Percentiles rank a stretch among this genome's conserved stretches.
Evolutionary conservation across 2,888 invertebrate species (phyloP).

Genomic region (Keiferia lycopersicella): DNA sequence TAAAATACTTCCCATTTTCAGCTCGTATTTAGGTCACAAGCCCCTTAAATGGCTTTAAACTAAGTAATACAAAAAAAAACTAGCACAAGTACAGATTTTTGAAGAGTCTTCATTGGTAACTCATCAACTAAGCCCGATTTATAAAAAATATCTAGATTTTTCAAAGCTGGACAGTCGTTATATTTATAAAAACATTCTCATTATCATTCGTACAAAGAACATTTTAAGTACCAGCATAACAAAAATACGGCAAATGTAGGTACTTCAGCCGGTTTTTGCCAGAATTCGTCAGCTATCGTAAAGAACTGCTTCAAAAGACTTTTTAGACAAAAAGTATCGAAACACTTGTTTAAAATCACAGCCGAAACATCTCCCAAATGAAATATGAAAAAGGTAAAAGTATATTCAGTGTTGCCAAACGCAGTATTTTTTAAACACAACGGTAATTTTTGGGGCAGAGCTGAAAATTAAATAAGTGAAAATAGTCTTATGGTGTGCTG

Average conservation of each 20-base stretch:
- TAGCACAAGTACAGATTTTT: background rate
- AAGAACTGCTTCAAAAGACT: constrained; percentile 1
- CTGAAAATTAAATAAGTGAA: too few species aligned
- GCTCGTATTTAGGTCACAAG: background rate
- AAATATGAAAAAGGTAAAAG: constrained; percentile 11
- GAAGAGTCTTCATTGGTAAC: too few species aligned
- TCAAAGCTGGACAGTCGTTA: too few species aligned
- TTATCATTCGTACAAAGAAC: too few species aligned
- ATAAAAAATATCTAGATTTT: too few species aligned
- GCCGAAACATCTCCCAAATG: constrained; percentile 3
- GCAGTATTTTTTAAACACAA: background rate
- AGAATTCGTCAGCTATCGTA: background rate
- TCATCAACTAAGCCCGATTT: too few species aligned
- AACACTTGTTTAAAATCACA: constrained; percentile 7
- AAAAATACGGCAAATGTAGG: background rate
- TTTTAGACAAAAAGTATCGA: background rate
- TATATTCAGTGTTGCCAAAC: background rate
- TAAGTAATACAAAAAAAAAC: background rate
- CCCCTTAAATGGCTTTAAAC: background rate
- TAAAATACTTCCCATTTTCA: background rate
- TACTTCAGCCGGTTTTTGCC: background rate
- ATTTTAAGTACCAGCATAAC: too few species aligned
- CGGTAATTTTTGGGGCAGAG: too few species aligned
- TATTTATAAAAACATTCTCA: too few species aligned
- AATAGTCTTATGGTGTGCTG: too few species aligned